Evolutionary conservation across 2,113 vertebrate genomes (phyloP).

Genomic region (Xerus inauris): DNA sequence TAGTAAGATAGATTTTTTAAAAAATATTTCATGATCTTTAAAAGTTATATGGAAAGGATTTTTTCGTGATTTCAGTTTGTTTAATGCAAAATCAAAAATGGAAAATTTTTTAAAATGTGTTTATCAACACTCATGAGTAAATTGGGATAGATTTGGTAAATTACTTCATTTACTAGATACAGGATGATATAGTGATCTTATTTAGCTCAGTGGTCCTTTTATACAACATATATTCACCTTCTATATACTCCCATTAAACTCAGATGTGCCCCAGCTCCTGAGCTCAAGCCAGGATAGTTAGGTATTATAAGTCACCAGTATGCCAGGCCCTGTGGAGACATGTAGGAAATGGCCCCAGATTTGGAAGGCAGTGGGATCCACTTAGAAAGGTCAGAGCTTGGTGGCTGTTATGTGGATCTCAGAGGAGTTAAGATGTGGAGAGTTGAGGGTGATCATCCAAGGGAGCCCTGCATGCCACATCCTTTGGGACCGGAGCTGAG

Average conservation of each 20-base stretch:
- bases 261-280: neutral
- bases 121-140: neutral
- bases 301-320: neutral
- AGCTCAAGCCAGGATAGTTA: too few relatives aligned
- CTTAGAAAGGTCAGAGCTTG: neutral
- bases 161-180: neutral
- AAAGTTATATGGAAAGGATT: neutral
- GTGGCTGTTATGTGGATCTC: rapidly evolving
- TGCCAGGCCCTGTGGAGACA: rapidly evolving
- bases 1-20: neutral
- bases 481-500: neutral
- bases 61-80: neutral
- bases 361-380: neutral
- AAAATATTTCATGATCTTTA: slow-evolving; percentile 11
- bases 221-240: neutral
- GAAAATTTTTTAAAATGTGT: neutral
- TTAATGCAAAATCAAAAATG: slow-evolving; percentile 26
- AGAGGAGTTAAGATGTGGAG: neutral
- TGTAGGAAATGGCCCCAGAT: too few relatives aligned
- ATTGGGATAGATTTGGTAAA: neutral
- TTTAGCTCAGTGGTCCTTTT: neutral
- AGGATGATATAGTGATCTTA: neutral
- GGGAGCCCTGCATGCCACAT: neutral
- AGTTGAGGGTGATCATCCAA: neutral
- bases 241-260: neutral